Conservation (phyloP, 2,888 invertebrate species). For the Caenorhabditis macrosperma region DNA sequence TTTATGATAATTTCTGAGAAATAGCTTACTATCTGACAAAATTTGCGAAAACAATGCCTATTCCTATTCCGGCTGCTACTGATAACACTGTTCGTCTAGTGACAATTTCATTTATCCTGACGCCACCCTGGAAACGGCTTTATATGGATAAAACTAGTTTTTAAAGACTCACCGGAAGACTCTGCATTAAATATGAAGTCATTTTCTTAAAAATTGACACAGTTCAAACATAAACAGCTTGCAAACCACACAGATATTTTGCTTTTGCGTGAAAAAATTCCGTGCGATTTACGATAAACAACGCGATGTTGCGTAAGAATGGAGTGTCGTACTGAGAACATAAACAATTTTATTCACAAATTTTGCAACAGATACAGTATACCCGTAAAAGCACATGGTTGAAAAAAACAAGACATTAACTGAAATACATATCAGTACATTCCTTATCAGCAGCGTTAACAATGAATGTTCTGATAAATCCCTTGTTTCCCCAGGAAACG, state of each 20-base stretch:
- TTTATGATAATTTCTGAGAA: too few relatives aligned
- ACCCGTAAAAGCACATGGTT: too few relatives aligned
- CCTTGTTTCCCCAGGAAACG: not conserved
- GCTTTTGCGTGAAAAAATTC: not conserved
- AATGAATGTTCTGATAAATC: constrained; percentile 21
- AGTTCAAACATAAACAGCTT: not conserved
- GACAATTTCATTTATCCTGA: constrained; percentile 43
- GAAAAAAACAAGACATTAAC: too few relatives aligned
- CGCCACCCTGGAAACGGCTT: constrained; percentile 24
- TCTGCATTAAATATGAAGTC: constrained; percentile 37
- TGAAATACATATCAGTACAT: constrained; percentile 29
- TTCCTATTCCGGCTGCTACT: constrained; percentile 56
- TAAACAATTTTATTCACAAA: not conserved
- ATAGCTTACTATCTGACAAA: constrained; percentile 43
- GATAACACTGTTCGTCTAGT: constrained; percentile 50
- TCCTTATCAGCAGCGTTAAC: constrained; percentile 21
- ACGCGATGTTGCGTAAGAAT: constrained; percentile 4
- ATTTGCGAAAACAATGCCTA: constrained; percentile 55
- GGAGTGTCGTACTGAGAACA: constrained; percentile 31
- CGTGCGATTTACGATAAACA: constrained; percentile 39
- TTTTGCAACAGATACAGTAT: too few relatives aligned
- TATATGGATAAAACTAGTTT: not conserved
- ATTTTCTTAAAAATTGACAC: constrained; percentile 11
- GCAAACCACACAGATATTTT: not conserved
- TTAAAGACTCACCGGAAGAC: constrained; percentile 31